These are phyloP conservation scores for Bradypodion ventrale DNA, from an alignment of 2,797 vertebrate genomes.

Conservation along the genomic window DNA sequence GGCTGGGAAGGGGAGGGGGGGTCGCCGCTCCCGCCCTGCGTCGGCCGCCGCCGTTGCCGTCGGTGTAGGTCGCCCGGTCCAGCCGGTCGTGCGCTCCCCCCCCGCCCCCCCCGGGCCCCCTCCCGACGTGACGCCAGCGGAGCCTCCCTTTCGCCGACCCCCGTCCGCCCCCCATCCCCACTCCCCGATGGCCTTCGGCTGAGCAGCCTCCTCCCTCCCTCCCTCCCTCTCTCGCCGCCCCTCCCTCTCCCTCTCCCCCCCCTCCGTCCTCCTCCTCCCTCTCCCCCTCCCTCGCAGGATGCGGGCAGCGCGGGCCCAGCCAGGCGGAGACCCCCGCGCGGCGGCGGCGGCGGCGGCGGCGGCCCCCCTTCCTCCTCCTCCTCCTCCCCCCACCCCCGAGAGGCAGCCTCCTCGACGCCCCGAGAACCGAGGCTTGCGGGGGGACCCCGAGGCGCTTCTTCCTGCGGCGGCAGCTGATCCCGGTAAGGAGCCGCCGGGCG, in stretches of 20 bases:
- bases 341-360: not conserved
- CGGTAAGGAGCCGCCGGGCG: constrained; percentile 6
- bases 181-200: not conserved
- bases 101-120: too few relatives aligned
- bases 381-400: not conserved
- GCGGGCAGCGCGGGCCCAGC: constrained; percentile 21
- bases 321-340: constrained; percentile 11
- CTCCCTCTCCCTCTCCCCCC: not conserved
- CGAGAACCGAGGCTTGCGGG: too few relatives aligned
- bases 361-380: not conserved
- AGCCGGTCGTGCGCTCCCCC: too few relatives aligned
- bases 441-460: too few relatives aligned
- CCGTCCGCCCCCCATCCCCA: too few relatives aligned
- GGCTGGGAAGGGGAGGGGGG: too few relatives aligned
- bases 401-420: not conserved
- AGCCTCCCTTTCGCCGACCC: too few relatives aligned
- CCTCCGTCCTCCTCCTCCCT: not conserved
- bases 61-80: too few relatives aligned
- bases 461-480: not conserved
- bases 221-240: not conserved
- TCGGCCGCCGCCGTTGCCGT: too few relatives aligned
- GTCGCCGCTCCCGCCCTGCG: too few relatives aligned
- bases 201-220: not conserved
- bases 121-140: too few relatives aligned
- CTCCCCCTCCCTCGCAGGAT: not conserved